Conservation (phyloP, 1,140 invertebrate genomes). For the Amyelois transitella region DNA sequence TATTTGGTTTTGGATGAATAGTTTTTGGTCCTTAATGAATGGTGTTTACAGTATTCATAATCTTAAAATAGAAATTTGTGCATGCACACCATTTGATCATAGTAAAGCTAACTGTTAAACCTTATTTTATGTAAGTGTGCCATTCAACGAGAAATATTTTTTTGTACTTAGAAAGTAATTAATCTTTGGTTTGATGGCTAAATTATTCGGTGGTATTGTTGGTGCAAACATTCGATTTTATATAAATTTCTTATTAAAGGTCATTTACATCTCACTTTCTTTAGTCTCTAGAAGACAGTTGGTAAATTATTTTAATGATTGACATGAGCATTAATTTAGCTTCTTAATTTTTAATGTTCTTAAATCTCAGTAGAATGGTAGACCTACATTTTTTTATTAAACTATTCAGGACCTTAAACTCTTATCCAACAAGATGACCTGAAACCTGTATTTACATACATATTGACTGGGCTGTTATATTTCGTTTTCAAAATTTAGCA, state of each 20-base stretch:
- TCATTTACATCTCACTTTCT: neutral
- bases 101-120: neutral
- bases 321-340: neutral
- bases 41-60: neutral
- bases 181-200: neutral
- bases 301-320: neutral
- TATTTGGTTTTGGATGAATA: constrained; percentile 29
- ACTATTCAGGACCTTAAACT: constrained; percentile 12
- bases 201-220: neutral
- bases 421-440: constrained; percentile 39
- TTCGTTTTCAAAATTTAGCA: constrained; percentile 70
- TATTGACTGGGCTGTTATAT: constrained; percentile 56
- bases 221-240: neutral
- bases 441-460: constrained; percentile 16
- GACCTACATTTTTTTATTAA: neutral
- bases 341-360: neutral
- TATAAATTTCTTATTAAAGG: neutral
- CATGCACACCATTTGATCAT: too few relatives aligned
- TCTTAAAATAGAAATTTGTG: too few relatives aligned
- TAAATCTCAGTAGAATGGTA: neutral
- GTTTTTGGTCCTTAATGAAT: constrained; percentile 17
- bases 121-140: neutral
- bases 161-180: neutral
- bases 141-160: neutral
- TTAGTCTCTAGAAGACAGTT: neutral